These are phyloP conservation scores for Zonotrichia albicollis DNA, from an alignment of 2,797 vertebrate species.

Conservation along the genomic window DNA sequence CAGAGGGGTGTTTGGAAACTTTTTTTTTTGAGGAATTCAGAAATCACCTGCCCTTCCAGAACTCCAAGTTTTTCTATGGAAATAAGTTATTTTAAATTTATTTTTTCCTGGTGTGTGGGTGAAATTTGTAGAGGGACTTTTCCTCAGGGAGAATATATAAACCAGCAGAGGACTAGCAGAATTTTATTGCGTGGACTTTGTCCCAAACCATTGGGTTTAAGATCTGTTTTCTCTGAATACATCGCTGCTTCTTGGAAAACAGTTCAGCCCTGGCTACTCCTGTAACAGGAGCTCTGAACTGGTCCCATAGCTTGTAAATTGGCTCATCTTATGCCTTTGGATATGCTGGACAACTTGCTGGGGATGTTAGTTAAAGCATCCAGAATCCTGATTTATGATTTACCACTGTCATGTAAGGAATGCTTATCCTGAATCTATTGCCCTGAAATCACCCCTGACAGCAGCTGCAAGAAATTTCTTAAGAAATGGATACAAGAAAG, in stretches of 20 bases:
- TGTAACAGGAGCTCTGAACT: neutral
- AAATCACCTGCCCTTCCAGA: neutral
- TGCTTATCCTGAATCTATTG: neutral
- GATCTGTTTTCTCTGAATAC: neutral
- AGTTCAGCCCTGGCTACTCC: neutral
- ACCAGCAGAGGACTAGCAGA: neutral
- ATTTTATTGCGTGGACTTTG: neutral
- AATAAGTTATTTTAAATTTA: neutral
- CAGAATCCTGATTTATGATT: conserved; percentile 8
- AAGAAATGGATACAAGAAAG: neutral
- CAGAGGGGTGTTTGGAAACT: neutral
- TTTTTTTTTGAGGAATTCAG: neutral
- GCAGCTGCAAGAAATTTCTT: neutral
- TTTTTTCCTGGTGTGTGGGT: neutral
- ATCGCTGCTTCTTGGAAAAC: neutral
- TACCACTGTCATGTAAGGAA: neutral
- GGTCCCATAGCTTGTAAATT: neutral
- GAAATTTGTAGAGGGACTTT: neutral
- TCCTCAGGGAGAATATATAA: neutral
- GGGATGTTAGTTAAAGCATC: neutral
- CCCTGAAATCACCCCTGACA: neutral
- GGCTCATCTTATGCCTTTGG: neutral
- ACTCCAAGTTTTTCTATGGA: neutral
- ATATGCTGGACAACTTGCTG: neutral
- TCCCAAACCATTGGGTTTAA: neutral